Base-by-base conservation (phyloP, 2,797 vertebrate species). In the Sphaeramia orbicularis region DNA sequence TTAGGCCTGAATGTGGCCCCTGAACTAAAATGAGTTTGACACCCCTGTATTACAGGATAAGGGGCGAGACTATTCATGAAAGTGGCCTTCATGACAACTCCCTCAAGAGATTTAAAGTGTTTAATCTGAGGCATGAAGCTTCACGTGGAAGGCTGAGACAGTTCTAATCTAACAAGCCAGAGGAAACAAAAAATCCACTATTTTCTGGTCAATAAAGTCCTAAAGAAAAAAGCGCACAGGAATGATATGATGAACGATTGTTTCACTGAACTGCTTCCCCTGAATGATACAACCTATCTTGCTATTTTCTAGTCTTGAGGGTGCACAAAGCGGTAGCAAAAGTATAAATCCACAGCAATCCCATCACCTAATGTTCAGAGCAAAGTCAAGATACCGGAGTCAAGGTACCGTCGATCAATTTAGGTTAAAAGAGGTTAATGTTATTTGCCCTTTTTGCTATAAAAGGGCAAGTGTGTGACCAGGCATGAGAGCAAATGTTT, bases 361-460 rank as follows among this genome's bases (percentile, higher is more conserved):
- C 21, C 64, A 63, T 75, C 69, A 42, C 30, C 48, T 73, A 77
- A 83, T 74, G 74, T 41, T 30, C 52, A 50, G 21, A 42, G 40
- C 11, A 3, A 57, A 75, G 60, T 69, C 58, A 56, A 67, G 38
- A n/a, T n/a, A n/a, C n/a, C n/a, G n/a, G n/a, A n/a, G n/a, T n/a
- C n/a, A n/a, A 71, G 57, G 45, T 35, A 62, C 37, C 9, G 35
- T 4, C 6, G 57, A 81, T 86, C 82, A 73, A 72, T 86, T 52
- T 51, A 27, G 60, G 78, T 86, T 75, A 83, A 79, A 80, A 66
- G 59, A 83, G 84, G 76, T 81, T 79, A 80, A 85, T 69, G 66
- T 30, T 11, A 37, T 84, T 75, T 66, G 63, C 50, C 74, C 65
- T 75, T 12, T 8, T 30, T 61, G 66, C 55, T 74, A 71, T 59